A percentile compares a stretch with the other conserved stretches of the same genome.
Evolutionary conservation across 2,113 vertebrate species (phyloP).

Genomic region (Girardinichthys multiradiatus): DNA sequence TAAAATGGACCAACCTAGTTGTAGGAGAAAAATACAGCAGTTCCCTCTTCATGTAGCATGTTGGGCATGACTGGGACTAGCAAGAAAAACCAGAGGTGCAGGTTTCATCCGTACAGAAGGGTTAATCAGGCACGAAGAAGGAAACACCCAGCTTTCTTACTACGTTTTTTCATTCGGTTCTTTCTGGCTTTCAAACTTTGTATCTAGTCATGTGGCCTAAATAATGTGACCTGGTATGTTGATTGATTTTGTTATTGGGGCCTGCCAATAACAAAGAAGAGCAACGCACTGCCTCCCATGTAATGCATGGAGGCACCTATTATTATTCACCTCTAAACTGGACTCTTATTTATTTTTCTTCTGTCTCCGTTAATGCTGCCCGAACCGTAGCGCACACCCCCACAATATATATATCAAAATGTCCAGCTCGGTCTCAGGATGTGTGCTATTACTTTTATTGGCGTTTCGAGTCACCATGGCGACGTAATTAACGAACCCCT

Average conservation of each 20-base stretch:
- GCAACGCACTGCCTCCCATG: too few species aligned
- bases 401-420: too few species aligned
- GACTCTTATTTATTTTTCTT: too few species aligned
- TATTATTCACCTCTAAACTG: too few species aligned
- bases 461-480: too few species aligned
- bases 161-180: fast-evolving
- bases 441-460: too few species aligned
- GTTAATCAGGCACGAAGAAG: neutral
- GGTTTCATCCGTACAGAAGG: constrained; percentile 19
- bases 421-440: too few species aligned
- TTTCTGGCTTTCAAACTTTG: neutral
- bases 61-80: constrained; percentile 7
- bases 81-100: constrained; percentile 42
- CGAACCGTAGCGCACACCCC: too few species aligned
- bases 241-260: neutral
- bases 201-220: neutral
- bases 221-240: neutral
- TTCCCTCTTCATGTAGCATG: constrained; percentile 17
- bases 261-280: too few species aligned
- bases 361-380: too few species aligned
- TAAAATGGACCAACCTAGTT: constrained; percentile 22
- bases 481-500: too few species aligned
- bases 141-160: neutral
- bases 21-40: neutral
- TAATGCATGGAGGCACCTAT: too few species aligned